A percentile compares a stretch with the other conserved stretches of the same genome.
These are phyloP conservation scores for Ectropis crepuscularia DNA, from an alignment of 2,888 invertebrate species.

Conservation along the genomic window DNA sequence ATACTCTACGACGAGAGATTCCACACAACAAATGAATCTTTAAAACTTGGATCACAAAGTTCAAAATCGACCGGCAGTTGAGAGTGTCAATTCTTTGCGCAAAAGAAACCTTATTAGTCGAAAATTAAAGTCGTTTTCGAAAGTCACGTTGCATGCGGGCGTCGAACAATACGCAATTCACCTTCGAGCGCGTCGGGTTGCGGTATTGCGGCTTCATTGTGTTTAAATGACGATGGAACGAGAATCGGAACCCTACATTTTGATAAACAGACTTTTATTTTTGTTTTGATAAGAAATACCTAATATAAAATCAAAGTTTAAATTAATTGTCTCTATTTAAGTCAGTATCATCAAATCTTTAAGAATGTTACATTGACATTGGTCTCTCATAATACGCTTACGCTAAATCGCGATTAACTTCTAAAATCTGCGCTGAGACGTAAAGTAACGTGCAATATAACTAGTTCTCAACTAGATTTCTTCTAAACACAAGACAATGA, in stretches of 20 bases:
- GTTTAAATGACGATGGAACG: constrained; percentile 80
- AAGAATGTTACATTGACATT: background rate
- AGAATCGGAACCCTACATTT: constrained; percentile 72
- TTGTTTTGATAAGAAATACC: constrained; percentile 54
- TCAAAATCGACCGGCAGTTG: constrained; percentile 42
- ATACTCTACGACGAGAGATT: constrained; percentile 54
- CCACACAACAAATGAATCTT: constrained; percentile 46
- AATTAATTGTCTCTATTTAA: background rate
- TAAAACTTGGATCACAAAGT: constrained; percentile 48
- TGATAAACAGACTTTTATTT: constrained; percentile 68
- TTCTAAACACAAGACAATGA: constrained; percentile 15
- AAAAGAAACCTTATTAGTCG: constrained; percentile 78
- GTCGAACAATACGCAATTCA: constrained; percentile 84
- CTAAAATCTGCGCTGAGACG: background rate
- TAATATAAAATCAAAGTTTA: constrained; percentile 42
- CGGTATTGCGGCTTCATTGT: constrained; percentile 84
- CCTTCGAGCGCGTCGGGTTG: constrained; percentile 83
- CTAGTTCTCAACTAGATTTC: constrained; percentile 9
- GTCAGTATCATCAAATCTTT: background rate
- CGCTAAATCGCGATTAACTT: background rate
- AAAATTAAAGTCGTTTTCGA: constrained; percentile 79
- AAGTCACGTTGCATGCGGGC: constrained; percentile 78
- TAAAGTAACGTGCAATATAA: constrained; percentile 3
- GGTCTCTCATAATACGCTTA: background rate
- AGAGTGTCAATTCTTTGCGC: constrained; percentile 51